Conservation (phyloP, 2,888 invertebrate species). For the Heliconius erato region DNA sequence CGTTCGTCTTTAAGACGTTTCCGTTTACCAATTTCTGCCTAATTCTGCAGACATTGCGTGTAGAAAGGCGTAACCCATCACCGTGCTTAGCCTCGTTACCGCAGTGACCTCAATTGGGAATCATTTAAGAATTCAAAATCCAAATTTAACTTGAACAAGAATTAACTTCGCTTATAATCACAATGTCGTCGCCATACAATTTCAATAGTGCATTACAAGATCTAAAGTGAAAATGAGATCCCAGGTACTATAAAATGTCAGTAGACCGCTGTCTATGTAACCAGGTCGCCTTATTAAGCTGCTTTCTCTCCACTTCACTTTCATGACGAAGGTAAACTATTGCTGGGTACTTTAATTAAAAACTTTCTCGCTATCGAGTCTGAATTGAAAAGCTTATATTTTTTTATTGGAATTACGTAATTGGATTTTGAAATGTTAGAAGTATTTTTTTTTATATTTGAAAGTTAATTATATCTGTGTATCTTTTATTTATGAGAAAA, state of each 20-base stretch:
- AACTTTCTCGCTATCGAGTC: slow-evolving; percentile 30
- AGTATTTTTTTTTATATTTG: not conserved
- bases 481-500: not conserved
- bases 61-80: too few species aligned
- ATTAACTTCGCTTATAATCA: slow-evolving; percentile 7
- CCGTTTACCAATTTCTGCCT: too few species aligned
- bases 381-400: slow-evolving; percentile 25
- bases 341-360: slow-evolving; percentile 40
- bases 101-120: not conserved
- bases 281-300: slow-evolving; percentile 26
- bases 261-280: slow-evolving; percentile 23
- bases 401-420: slow-evolving; percentile 11
- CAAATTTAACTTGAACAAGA: not conserved
- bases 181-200: slow-evolving; percentile 4
- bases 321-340: slow-evolving; percentile 30
- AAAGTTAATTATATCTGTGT: not conserved
- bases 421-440: not conserved
- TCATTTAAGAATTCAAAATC: not conserved
- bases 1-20: too few species aligned
- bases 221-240: slow-evolving; percentile 16
- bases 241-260: slow-evolving; percentile 36
- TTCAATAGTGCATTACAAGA: slow-evolving; percentile 7
- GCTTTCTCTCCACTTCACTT: slow-evolving; percentile 22
- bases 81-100: too few species aligned
- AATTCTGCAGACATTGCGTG: too few species aligned